A percentile compares a stretch with the other conserved stretches of the same genome.
phyloP scores from a whole-genome alignment of 1,140 invertebrate species.

The Sminthurinus signatus region DNA sequence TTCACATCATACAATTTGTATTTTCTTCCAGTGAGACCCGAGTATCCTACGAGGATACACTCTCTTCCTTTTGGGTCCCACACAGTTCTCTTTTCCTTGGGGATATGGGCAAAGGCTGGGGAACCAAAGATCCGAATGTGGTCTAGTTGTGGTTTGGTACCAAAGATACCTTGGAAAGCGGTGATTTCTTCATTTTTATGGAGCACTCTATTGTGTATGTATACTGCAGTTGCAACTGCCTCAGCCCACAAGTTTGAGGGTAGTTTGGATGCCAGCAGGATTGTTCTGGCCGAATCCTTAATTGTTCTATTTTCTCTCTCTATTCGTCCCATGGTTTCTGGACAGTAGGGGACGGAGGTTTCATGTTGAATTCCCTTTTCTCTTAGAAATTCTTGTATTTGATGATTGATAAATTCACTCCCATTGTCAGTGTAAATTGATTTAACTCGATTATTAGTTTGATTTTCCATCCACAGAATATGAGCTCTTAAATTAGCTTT shows the following conservation, averaged over 20 bases:
- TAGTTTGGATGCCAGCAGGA: not conserved
- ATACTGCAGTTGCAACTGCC: constrained; percentile 11
- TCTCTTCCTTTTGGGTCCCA: constrained; percentile 38
- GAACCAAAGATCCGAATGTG: constrained; percentile 45
- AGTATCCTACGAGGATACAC: constrained; percentile 43
- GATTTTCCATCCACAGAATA: constrained; percentile 32
- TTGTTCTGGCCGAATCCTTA: not conserved
- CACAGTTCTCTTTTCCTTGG: constrained; percentile 31
- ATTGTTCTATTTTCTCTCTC: constrained; percentile 5
- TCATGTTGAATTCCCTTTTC: constrained; percentile 30
- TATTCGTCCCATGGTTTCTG: constrained; percentile 48
- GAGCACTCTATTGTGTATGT: constrained; percentile 43
- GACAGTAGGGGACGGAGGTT: constrained; percentile 45
- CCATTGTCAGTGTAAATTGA: constrained; percentile 28
- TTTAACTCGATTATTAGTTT: constrained; percentile 17
- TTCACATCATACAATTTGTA: constrained; percentile 36
- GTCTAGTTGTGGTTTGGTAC: constrained; percentile 40
- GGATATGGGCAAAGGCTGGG: constrained; percentile 42
- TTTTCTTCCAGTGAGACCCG: constrained; percentile 18
- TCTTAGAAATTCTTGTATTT: not conserved
- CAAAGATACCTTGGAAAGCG: constrained; percentile 43
- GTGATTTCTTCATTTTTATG: constrained; percentile 26
- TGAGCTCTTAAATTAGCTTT: constrained; percentile 44
- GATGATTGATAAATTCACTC: not conserved
- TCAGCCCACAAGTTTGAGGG: constrained; percentile 3